Evolutionary conservation across 2,797 vertebrate genomes (phyloP).

Genomic region (Oryzias sinensis): DNA sequence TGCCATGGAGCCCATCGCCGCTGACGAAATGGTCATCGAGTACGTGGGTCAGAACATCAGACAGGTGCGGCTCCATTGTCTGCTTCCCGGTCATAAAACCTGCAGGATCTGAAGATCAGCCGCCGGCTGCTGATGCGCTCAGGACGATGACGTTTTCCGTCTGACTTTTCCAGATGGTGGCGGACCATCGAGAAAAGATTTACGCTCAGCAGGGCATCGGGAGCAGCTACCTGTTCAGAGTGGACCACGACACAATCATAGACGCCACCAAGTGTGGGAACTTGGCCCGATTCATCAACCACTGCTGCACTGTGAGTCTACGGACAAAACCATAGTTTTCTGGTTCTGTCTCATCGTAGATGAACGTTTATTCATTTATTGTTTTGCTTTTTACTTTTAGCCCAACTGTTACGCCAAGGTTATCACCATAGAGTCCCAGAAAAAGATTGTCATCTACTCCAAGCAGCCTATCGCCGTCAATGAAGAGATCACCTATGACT

Average conservation of each 20-base stretch:
- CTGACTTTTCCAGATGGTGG: constrained; percentile 82
- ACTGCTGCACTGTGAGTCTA: constrained; percentile 89
- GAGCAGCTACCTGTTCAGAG: constrained; percentile 94
- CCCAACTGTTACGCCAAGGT: constrained; percentile 96
- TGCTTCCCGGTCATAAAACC: neutral
- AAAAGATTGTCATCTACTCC: constrained; percentile 95
- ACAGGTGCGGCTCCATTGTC: constrained; percentile 75
- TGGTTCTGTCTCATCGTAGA: neutral
- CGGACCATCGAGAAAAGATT: constrained; percentile 92
- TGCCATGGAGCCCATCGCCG: constrained; percentile 92
- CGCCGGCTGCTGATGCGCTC: neutral
- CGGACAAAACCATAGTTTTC: too few relatives aligned
- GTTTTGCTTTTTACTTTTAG: constrained; percentile 51
- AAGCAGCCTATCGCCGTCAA: constrained; percentile 91
- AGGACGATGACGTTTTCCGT: neutral
- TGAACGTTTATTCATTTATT: neutral
- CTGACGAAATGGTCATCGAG: constrained; percentile 95
- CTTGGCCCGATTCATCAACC: constrained; percentile 92
- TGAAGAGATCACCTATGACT: constrained; percentile 95
- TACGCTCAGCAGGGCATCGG: constrained; percentile 92
- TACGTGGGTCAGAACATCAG: constrained; percentile 94
- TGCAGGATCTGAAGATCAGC: neutral
- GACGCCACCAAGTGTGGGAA: constrained; percentile 93
- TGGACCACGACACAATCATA: constrained; percentile 95
- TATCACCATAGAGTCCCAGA: constrained; percentile 94